Evolutionary conservation across 2,888 invertebrate species (phyloP).

Genomic region (Lagria hirta): DNA sequence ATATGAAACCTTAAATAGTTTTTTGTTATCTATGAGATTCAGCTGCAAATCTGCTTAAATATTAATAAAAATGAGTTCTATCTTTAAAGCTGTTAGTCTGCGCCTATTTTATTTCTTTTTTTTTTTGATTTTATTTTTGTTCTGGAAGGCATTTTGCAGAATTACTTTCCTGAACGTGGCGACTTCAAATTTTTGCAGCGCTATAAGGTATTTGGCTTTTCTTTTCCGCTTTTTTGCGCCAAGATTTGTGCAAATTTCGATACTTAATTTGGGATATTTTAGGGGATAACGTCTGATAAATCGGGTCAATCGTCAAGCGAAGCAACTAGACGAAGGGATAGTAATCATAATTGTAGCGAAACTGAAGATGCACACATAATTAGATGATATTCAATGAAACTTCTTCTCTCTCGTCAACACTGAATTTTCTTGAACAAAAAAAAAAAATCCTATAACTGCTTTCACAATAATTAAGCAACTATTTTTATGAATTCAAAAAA

Average conservation of each 20-base stretch:
- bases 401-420: too few relatives aligned
- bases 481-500: constrained; percentile 11
- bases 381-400: constrained; percentile 38
- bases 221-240: constrained; percentile 20
- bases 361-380: constrained; percentile 50
- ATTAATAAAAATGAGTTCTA: not conserved
- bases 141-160: constrained; percentile 51
- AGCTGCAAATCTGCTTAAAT: too few relatives aligned
- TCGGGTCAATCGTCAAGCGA: constrained; percentile 36
- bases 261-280: constrained; percentile 15
- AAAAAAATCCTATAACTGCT: constrained; percentile 7
- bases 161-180: constrained; percentile 50
- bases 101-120: constrained; percentile 36
- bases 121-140: too few relatives aligned
- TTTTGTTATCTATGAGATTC: too few relatives aligned
- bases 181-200: constrained; percentile 50
- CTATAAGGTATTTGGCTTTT: constrained; percentile 49
- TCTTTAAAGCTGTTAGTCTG: not conserved
- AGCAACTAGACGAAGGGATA: constrained; percentile 43
- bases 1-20: too few relatives aligned
- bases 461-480: constrained; percentile 8
- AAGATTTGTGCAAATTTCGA: constrained; percentile 14
- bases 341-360: constrained; percentile 50
- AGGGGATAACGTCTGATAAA: constrained; percentile 50
- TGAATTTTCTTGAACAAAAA: too few relatives aligned